phyloP scores from a whole-genome alignment of 2,888 invertebrate genomes.

The Diaphora mendica region DNA sequence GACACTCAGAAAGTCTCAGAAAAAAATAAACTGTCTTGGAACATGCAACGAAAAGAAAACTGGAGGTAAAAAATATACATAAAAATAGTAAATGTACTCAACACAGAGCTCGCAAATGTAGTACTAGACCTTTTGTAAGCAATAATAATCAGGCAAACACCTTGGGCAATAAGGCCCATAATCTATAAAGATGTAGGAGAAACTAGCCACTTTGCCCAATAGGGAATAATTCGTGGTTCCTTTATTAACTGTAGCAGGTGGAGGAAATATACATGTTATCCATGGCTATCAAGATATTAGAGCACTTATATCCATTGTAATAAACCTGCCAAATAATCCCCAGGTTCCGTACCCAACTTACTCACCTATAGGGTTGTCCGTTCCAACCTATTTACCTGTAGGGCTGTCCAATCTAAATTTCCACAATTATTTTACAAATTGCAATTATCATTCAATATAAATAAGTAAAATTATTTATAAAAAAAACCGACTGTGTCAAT shows the following conservation, averaged over 20 bases:
- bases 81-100: not conserved
- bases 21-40: too few relatives aligned
- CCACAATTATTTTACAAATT: too few relatives aligned
- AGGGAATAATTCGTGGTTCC: not conserved
- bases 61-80: too few relatives aligned
- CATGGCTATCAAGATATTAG: not conserved
- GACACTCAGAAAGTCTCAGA: too few relatives aligned
- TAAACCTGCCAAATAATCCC: not conserved
- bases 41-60: too few relatives aligned
- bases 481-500: too few relatives aligned
- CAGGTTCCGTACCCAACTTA: not conserved
- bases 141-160: not conserved
- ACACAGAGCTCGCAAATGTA: not conserved
- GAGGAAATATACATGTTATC: not conserved
- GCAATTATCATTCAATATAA: too few relatives aligned
- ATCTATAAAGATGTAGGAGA: not conserved
- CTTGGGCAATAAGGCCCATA: not conserved
- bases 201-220: not conserved
- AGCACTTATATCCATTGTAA: not conserved
- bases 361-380: too few relatives aligned
- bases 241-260: not conserved
- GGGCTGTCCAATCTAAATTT: too few relatives aligned
- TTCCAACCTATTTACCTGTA: too few relatives aligned
- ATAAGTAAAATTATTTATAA: too few relatives aligned
- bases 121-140: not conserved